Base-by-base conservation (phyloP, 2,113 vertebrate species). In the Mugil cephalus region DNA sequence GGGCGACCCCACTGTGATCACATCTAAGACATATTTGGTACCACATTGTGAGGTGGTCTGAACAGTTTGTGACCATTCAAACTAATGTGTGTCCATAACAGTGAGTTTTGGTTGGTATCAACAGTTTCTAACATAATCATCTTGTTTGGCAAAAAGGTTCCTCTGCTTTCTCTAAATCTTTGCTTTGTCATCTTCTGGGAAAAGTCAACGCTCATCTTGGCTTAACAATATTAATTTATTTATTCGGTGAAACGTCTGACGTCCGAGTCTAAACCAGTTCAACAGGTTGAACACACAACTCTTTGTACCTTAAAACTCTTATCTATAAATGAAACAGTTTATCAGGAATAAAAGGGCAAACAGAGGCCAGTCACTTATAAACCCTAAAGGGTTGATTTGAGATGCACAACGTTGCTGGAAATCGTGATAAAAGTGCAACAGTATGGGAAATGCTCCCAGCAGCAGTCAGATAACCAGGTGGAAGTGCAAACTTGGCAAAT, bases 351-450 rank as follows among this genome's bases (percentile, higher is more conserved):
- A 47, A n/a, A 45, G 14, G 18, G n/a, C 13, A 15, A 43, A 51
- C 38, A 11, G 14, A 50, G 8, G 18, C 17, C 47, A n/a, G 4
- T 54, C 24, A 10, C 21, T n/a, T 53, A 0, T 14, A 45, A 36
- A 38, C n/a, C 60, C 59, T n/a, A 30, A 2, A 45, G 58, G 40
- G n/a, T 10, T 45, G 39, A 58, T 24, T 1, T 38, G 50, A 63
- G 64, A 15, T 34, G 58, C 1, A 3, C n/a, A 35, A 69, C n/a
- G n/a, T 6, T 15, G 54, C 73, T 13, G 53, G 52, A 35, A 53
- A 71, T 46, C 42, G n/a, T 63, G 45, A 82, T 67, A 45, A 63
- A 78, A 48, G 46, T 18, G 60, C 6, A 17, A 63, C 36, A 12
- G 19, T 10, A 36, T 1, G n/a, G 30, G 76, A 45, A 6, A 8